Conservation (phyloP, 2,797 vertebrate species). For the Pseudopleuronectes americanus region DNA sequence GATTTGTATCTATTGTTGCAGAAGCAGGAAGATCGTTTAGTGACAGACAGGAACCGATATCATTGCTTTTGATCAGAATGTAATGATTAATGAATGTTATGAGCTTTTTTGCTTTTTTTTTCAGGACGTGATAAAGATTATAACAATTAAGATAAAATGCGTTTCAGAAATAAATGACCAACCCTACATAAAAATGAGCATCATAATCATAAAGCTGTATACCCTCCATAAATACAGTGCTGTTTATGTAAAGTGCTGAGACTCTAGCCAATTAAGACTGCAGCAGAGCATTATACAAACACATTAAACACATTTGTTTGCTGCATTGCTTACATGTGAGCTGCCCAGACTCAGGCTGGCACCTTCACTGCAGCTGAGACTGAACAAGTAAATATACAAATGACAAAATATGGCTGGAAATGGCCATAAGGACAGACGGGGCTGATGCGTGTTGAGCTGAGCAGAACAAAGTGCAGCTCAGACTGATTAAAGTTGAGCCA, state of each 20-base stretch:
- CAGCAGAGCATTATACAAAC: too few relatives aligned
- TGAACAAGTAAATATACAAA: neutral
- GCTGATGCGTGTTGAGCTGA: constrained; percentile 13
- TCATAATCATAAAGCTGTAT: neutral
- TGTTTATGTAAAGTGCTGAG: neutral
- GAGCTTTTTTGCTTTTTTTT: too few relatives aligned
- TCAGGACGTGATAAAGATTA: too few relatives aligned
- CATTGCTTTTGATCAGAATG: too few relatives aligned
- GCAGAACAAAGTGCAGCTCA: constrained; percentile 29
- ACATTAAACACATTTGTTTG: too few relatives aligned
- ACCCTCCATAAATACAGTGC: neutral
- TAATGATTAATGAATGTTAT: too few relatives aligned
- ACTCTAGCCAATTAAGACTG: neutral
- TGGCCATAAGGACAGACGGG: constrained; percentile 18
- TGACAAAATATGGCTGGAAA: constrained; percentile 21
- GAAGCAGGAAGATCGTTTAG: too few relatives aligned
- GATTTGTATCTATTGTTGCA: too few relatives aligned
- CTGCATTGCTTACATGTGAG: neutral
- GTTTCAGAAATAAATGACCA: too few relatives aligned
- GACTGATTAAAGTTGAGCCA: constrained; percentile 32
- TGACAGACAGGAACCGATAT: too few relatives aligned
- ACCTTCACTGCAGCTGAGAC: neutral
- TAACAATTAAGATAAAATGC: too few relatives aligned
- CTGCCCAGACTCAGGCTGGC: neutral
- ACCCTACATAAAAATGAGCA: neutral